A percentile compares a stretch with the other conserved stretches of the same genome.
These are phyloP conservation scores for Eucidaris tribuloides DNA, from an alignment of 35 echinoderm and acorn worm species.

Conservation along the genomic window DNA sequence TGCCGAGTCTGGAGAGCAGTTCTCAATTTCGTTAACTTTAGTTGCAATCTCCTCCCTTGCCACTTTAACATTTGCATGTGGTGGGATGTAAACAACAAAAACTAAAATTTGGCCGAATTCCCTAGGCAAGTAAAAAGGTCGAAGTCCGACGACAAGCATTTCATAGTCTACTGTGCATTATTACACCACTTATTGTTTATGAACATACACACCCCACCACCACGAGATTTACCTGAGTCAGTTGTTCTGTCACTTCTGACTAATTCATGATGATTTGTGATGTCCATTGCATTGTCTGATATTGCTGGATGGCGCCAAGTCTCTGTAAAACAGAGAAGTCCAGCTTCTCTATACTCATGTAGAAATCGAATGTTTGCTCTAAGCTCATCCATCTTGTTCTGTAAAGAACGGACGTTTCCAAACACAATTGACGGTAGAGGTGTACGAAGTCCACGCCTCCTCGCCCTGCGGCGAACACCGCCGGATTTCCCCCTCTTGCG, in stretches of 20 bases:
- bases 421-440: slow-evolving; percentile 30
- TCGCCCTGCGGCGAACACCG: slow-evolving; percentile 21
- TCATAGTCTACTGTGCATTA: slow-evolving; percentile 53
- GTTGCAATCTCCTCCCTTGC: slow-evolving; percentile 29
- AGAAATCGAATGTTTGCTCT: slow-evolving; percentile 19
- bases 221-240: slow-evolving; percentile 33
- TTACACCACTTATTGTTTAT: slow-evolving; percentile 56
- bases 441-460: slow-evolving; percentile 16
- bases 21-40: slow-evolving; percentile 14
- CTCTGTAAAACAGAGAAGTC: slow-evolving; percentile 45
- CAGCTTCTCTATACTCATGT: slow-evolving; percentile 51
- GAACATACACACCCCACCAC: slow-evolving; percentile 53
- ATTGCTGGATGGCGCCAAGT: slow-evolving; percentile 48
- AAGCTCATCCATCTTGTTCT: slow-evolving; percentile 58
- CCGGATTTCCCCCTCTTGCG: neutral
- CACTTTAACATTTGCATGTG: slow-evolving; percentile 16
- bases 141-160: slow-evolving; percentile 21
- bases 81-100: slow-evolving; percentile 48
- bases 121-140: slow-evolving; percentile 51
- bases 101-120: slow-evolving; percentile 57
- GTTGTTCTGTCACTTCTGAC: slow-evolving; percentile 39
- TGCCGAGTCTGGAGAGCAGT: slow-evolving; percentile 25
- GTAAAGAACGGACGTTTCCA: slow-evolving; percentile 43
- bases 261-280: slow-evolving; percentile 30
- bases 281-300: slow-evolving; percentile 27